A percentile compares a stretch with the other conserved stretches of the same genome.
These are phyloP conservation scores for Leucosticte australis DNA, from an alignment of 2,113 vertebrate species.

Conservation along the genomic window DNA sequence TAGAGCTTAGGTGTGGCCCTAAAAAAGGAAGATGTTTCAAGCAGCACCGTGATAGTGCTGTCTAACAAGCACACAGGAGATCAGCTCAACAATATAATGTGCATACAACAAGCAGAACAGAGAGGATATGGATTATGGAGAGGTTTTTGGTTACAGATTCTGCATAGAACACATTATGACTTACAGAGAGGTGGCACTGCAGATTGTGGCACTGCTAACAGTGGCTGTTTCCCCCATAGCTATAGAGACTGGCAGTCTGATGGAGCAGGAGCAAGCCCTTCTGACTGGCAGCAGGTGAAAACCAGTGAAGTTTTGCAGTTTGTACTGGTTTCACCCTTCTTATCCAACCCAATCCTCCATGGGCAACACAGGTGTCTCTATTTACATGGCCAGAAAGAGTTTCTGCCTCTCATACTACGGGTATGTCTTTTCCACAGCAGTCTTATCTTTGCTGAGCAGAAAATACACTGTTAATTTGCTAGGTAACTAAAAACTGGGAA, in stretches of 20 bases:
- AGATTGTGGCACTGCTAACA: neutral
- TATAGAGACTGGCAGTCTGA: neutral
- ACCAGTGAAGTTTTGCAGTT: neutral
- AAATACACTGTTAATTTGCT: neutral
- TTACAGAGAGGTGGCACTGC: neutral
- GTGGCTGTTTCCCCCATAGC: neutral
- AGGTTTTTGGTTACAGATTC: neutral
- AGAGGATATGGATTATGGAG: neutral
- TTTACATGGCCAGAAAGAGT: neutral
- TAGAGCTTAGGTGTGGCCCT: neutral
- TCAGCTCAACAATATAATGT: rapidly evolving
- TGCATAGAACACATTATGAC: neutral
- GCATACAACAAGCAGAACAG: neutral
- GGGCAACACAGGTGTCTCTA: neutral
- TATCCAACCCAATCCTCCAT: neutral
- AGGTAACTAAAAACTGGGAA: neutral
- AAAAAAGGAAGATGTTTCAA: neutral
- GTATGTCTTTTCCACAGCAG: neutral
- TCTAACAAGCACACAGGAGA: neutral
- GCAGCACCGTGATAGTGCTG: neutral
- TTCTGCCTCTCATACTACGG: neutral
- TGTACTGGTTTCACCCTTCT: neutral
- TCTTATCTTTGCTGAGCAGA: neutral
- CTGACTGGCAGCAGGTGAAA: neutral
- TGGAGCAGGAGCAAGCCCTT: neutral